phyloP scores from a whole-genome alignment of 2,113 vertebrate species.

The Alaudala cheleensis region DNA sequence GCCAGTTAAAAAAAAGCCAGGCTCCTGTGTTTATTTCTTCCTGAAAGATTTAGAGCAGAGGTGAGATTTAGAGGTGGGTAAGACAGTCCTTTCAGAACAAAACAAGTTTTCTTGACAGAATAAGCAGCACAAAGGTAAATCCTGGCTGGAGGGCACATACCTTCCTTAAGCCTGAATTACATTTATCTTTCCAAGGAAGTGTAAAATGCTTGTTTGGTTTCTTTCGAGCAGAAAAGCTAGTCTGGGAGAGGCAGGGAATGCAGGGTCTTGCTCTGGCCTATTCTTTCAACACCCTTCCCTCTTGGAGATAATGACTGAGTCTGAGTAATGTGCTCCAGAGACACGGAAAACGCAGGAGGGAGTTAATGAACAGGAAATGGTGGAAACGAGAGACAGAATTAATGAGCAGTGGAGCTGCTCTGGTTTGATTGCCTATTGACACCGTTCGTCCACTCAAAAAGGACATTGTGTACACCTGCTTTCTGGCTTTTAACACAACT shows the following conservation, averaged over 20 bases:
- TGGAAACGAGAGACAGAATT: background rate
- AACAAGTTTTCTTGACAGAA: slow-evolving; percentile 12
- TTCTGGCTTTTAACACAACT: slow-evolving; percentile 20
- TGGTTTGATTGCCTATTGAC: background rate
- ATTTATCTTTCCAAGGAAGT: slow-evolving; percentile 28
- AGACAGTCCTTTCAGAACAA: background rate
- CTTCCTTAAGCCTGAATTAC: slow-evolving; percentile 4
- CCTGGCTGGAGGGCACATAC: slow-evolving; percentile 51
- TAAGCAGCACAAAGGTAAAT: slow-evolving; percentile 40
- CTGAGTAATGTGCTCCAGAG: background rate
- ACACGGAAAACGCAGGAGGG: background rate
- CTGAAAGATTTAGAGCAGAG: background rate
- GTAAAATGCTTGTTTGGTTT: slow-evolving; percentile 16
- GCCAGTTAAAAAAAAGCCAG: background rate
- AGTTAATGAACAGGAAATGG: slow-evolving; percentile 36
- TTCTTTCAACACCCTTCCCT: slow-evolving; percentile 12
- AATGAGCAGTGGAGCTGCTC: slow-evolving; percentile 4
- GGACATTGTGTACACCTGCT: slow-evolving; percentile 50
- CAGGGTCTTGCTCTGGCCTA: background rate
- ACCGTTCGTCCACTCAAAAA: background rate
- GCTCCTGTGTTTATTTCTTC: background rate
- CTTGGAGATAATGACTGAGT: background rate
- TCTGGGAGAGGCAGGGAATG: background rate
- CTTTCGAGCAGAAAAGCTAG: background rate
- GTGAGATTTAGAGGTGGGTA: background rate